A percentile compares a stretch with the other conserved stretches of the same genome.
These are phyloP conservation scores for Eupithecia dodoneata DNA, from an alignment of 2,888 invertebrate species.

Conservation along the genomic window DNA sequence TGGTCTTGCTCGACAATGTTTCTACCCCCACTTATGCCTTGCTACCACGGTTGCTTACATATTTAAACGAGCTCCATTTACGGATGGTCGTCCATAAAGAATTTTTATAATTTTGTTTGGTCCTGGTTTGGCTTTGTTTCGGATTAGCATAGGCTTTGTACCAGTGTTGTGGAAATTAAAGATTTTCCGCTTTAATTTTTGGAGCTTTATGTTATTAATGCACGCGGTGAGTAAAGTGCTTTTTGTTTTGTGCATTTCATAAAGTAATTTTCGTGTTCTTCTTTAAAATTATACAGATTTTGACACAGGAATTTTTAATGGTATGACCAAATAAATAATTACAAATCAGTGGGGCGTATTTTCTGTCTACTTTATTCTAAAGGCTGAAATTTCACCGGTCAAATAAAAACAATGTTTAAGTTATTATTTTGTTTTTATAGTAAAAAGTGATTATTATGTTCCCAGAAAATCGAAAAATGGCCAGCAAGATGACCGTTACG, in stretches of 20 bases:
- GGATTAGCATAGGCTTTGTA: conserved; percentile 17
- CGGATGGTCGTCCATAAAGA: conserved; percentile 66
- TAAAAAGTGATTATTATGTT: conserved; percentile 18
- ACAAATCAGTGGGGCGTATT: background rate
- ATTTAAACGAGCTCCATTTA: conserved; percentile 76
- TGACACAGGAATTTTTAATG: background rate
- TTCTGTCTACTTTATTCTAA: background rate
- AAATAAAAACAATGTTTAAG: background rate
- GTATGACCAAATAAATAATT: background rate
- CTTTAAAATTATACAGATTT: background rate
- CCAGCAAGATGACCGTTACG: conserved; percentile 63
- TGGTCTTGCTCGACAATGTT: conserved; percentile 48
- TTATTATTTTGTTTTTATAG: background rate
- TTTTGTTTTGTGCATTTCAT: conserved; percentile 1
- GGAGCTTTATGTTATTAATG: conserved; percentile 40
- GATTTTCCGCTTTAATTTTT: conserved; percentile 17
- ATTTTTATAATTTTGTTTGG: conserved; percentile 37
- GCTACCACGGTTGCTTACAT: conserved; percentile 67
- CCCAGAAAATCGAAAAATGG: conserved; percentile 61
- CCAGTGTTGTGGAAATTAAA: conserved; percentile 26
- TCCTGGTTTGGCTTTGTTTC: conserved; percentile 25
- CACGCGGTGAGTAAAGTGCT: conserved; percentile 46
- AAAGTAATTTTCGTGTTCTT: background rate
- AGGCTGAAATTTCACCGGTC: background rate
- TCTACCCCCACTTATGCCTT: conserved; percentile 60